Base-by-base conservation (phyloP, 2,113 vertebrate species). In the Thamnophis sirtalis region DNA sequence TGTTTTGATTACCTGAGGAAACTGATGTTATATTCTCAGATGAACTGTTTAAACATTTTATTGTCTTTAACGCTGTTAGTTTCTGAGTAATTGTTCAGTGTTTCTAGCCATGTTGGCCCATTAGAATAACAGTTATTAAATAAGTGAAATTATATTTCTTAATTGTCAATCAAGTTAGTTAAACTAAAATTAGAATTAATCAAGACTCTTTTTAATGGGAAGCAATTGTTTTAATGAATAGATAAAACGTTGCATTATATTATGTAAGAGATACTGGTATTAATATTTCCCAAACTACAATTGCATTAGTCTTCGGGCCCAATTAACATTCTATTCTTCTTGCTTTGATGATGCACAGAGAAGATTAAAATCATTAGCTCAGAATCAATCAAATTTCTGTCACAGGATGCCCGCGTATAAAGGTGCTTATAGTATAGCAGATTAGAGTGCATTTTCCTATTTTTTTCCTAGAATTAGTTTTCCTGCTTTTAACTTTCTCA, bases 41-140 rank as follows among this genome's bases (percentile, higher is more conserved):
- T 4, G 58, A 19, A 10, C 93, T 92, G 26, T 13, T 86, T 48
- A 2, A 91, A 5, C 17, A 88, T 92, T 94, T 89, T 92, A 87
- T 8, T 63, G 3, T 24, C 11, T 17, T 28, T 9, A 63, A 91
- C 55, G 10, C 26, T 21, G 53, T 88, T 63, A 51, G 1, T 43
- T 91, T 91, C 56, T 50, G 9, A 15, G 22, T 84, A 56, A 13
- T 60, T 51, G 87, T 51, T 73, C 85, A 48, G 21, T 68, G 11
- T 87, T 48, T 88, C 3, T 56, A 33, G 24, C 9, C 58, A 48
- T n/a, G 26, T 55, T 87, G 56, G n/a, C n/a, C 48, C 33, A 53
- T n/a, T 53, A 33, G 26, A 21, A n/a, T 91, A 53, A 53, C 43
- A 55, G 33, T 48, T 43, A 68, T 26, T 68, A 50, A 87, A 87